Evolutionary conservation across 2,888 invertebrate genomes (phyloP).

Genomic region (Parelbella ahira): DNA sequence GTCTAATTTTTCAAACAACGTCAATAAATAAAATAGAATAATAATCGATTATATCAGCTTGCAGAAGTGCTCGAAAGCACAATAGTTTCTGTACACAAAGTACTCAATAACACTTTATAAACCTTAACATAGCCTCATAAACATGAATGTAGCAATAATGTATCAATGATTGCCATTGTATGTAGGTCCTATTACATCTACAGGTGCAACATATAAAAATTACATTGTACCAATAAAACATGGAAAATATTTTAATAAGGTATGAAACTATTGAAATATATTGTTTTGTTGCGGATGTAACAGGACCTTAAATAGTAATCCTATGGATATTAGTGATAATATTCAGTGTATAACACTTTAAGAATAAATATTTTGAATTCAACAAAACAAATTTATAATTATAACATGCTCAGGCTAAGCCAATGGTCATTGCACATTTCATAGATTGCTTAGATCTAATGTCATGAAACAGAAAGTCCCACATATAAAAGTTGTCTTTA

Average conservation of each 20-base stretch:
- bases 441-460: constrained; percentile 49
- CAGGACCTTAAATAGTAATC: constrained; percentile 32
- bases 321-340: constrained; percentile 58
- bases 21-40: constrained; percentile 56
- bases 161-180: no score
- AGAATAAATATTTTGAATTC: constrained; percentile 59
- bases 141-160: constrained; percentile 21
- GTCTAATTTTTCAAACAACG: constrained; percentile 51
- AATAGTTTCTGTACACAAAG: constrained; percentile 3
- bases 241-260: no score
- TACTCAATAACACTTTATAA: constrained; percentile 16
- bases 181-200: constrained; percentile 13
- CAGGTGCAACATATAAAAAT: no score
- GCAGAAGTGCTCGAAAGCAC: constrained; percentile 6
- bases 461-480: constrained; percentile 45
- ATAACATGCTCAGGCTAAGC: constrained; percentile 68
- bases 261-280: no score
- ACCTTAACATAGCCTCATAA: constrained; percentile 28
- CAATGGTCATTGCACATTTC: constrained; percentile 71
- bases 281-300: constrained; percentile 24
- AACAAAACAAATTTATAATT: constrained; percentile 51
- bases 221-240: no score
- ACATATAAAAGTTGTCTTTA: constrained; percentile 45
- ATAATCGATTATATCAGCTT: constrained; percentile 30
- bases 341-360: constrained; percentile 66